A percentile compares a stretch with the other conserved stretches of the same genome.
These are phyloP conservation scores for Selene dorsalis DNA, from an alignment of 2,797 vertebrate genomes.

Conservation along the genomic window DNA sequence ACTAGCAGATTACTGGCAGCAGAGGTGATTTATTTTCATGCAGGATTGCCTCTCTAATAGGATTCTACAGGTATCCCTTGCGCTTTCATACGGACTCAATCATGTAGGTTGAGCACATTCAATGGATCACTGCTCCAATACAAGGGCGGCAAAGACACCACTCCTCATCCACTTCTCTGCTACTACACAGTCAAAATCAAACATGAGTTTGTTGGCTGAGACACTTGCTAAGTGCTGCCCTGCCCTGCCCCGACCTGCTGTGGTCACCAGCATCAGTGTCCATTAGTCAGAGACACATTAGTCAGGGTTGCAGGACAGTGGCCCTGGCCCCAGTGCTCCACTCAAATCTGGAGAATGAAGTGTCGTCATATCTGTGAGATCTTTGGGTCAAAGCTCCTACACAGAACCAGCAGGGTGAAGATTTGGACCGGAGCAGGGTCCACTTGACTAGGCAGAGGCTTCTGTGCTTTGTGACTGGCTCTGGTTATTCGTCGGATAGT, in stretches of 20 bases:
- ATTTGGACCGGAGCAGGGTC: conserved; percentile 21
- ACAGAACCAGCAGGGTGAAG: conserved; percentile 25
- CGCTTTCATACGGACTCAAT: conserved; percentile 63
- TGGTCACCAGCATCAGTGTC: conserved; percentile 40
- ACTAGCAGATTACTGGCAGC: conserved; percentile 47
- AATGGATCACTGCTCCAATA: conserved; percentile 43
- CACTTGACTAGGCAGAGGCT: conserved; percentile 30
- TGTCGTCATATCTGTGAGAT: conserved; percentile 22
- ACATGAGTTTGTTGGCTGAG: conserved; percentile 30
- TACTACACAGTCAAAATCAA: conserved; percentile 21
- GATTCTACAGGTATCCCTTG: conserved; percentile 65
- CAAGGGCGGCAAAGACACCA: conserved; percentile 52
- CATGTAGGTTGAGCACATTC: conserved; percentile 55
- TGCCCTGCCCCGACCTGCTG: conserved; percentile 8
- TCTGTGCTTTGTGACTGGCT: conserved; percentile 36
- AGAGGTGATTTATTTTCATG: conserved; percentile 56
- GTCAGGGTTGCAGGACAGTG: conserved; percentile 28
- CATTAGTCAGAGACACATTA: conserved; percentile 26
- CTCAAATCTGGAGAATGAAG: conserved; percentile 27
- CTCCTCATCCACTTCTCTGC: conserved; percentile 49
- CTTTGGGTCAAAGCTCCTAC: conserved; percentile 37
- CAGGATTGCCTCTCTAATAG: conserved; percentile 48
- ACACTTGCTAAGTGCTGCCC: conserved; percentile 22
- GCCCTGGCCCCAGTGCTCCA: conserved; percentile 16
- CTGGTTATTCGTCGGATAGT: conserved; percentile 45